Evolutionary conservation across 2,888 invertebrate genomes (phyloP), one percentile per base, ranked within the genome.

Genomic region (Heliconius cydno): DNA sequence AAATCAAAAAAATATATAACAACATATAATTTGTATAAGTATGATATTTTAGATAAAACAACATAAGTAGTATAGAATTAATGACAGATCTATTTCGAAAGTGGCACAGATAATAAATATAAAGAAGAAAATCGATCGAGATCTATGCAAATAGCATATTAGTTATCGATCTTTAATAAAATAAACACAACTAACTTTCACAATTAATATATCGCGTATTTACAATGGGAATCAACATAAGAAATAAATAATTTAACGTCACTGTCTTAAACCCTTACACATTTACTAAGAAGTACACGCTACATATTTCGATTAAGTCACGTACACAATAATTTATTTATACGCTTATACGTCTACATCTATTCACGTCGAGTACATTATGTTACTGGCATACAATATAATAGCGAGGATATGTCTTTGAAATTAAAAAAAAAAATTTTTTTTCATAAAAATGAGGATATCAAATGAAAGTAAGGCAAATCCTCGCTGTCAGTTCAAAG

Each of bases 171-270:
- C 88, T 90, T 52, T 91, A 90, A 92, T 90, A 92, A 91, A 93
- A 92, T 92, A 93, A 92, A 92, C 91, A 92, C 86, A 87, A 88
- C 92, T 92, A 92, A 92, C 91, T 87, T 91, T 91, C 92, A 92
- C 90, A n/a, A 91, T 90, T 88, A 89, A 92, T 92, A 91, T 91
- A 92, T 92, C 90, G 91, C 89, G 83, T 94, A 94, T 94, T 92
- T 94, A 94, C 94, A 95, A 84, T 82, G 87, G 90, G 90, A 90
- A 91, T 92, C 94, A 95, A 95, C 95, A 93, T 94, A 93, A 92
- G 60, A 92, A 94, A 95, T 95, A 95, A 94, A 95, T 95, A 94
- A 95, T 94, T 93, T 94, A 94, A 94, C 91, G 88, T 85, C 91
- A 91, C 90, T 88, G 88, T 84, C 92, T 92, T 52, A 92, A 93